Conservation (phyloP, 2,113 vertebrate genomes). For the Coturnix japonica region DNA sequence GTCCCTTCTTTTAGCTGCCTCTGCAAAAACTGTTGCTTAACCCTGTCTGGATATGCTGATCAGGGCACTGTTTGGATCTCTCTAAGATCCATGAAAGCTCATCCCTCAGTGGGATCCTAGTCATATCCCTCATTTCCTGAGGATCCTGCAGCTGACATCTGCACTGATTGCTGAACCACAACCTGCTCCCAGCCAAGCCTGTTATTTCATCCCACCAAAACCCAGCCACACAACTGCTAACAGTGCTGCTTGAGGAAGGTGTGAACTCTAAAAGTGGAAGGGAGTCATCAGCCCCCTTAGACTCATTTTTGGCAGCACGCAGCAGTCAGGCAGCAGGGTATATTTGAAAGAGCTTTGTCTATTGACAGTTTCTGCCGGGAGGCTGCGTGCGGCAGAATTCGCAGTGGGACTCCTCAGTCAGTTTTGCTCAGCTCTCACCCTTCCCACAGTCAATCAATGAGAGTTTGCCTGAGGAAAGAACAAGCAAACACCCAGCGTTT, state of each 20-base stretch:
- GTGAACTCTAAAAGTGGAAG: not conserved
- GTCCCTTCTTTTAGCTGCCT: not conserved
- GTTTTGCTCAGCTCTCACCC: not conserved
- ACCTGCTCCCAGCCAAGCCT: accelerated
- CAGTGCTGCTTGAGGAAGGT: not conserved
- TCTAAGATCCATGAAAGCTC: not conserved
- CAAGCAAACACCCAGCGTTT: not conserved
- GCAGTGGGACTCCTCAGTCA: not conserved
- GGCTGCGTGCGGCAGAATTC: not conserved
- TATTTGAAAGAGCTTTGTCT: not conserved
- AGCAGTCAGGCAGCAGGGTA: not conserved
- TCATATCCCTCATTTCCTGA: not conserved
- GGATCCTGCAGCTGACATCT: not conserved
- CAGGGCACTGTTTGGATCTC: not conserved
- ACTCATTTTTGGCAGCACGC: not conserved
- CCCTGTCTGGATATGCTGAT: not conserved
- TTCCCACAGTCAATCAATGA: not conserved
- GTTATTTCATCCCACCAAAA: not conserved
- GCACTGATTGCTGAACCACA: not conserved
- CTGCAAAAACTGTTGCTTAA: not conserved
- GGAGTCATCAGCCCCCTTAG: not conserved
- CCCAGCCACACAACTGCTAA: not conserved
- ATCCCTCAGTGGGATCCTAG: not conserved
- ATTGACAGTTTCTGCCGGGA: not conserved
- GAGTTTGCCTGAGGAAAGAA: constrained; percentile 13